Percentiles rank a stretch among this genome's conserved stretches.
Evolutionary conservation across 2,797 vertebrate genomes (phyloP).

Genomic region (Typhlichthys subterraneus): DNA sequence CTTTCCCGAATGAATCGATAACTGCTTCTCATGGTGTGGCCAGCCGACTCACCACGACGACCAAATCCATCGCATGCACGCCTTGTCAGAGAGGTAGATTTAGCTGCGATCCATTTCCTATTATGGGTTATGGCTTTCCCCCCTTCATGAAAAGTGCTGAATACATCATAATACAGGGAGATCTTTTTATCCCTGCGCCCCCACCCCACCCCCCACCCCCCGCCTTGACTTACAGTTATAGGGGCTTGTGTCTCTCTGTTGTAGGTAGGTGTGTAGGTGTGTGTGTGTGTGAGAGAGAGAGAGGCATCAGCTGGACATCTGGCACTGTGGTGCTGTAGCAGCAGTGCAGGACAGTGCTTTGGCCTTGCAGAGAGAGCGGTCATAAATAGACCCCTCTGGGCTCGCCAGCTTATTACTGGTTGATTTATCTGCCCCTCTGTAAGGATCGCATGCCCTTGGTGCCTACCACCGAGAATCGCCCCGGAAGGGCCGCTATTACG

Average conservation of each 20-base stretch:
- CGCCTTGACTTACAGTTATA: constrained; percentile 37
- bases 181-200: constrained; percentile 6
- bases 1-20: constrained; percentile 72
- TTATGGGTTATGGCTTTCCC: constrained; percentile 51
- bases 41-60: constrained; percentile 24
- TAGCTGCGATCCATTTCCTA: constrained; percentile 46
- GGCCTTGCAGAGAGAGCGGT: constrained; percentile 66
- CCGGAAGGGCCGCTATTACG: constrained; percentile 20
- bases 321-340: too few species aligned
- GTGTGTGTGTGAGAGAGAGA: too few species aligned
- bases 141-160: constrained; percentile 58
- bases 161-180: constrained; percentile 41
- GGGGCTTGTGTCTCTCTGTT: constrained; percentile 28
- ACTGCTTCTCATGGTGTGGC: constrained; percentile 31
- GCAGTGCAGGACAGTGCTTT: background rate
- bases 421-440: constrained; percentile 71
- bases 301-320: too few species aligned
- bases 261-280: background rate
- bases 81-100: constrained; percentile 40
- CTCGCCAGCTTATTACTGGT: constrained; percentile 66
- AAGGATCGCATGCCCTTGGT: constrained; percentile 68
- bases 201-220: background rate
- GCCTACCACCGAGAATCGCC: constrained; percentile 20
- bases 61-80: constrained; percentile 28
- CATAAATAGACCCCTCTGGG: constrained; percentile 64